Conservation (phyloP, 2,888 invertebrate genomes). For the Drosophila greeni region DNA sequence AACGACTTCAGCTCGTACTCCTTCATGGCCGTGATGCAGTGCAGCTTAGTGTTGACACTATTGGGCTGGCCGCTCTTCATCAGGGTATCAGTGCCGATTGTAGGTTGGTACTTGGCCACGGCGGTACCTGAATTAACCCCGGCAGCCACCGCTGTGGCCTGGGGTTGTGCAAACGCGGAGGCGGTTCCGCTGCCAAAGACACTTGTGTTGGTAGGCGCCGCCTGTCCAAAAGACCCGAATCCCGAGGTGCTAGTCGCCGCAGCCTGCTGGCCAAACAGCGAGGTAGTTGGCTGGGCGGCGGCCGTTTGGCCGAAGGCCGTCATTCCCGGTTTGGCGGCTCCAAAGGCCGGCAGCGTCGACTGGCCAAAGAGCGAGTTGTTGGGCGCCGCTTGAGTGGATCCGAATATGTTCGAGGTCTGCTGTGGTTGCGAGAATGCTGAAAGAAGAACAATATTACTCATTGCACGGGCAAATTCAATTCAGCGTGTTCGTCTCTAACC, state of each 20-base stretch:
- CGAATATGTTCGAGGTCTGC: conserved; percentile 82
- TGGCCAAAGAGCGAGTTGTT: conserved; percentile 83
- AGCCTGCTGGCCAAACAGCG: conserved; percentile 81
- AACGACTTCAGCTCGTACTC: conserved; percentile 96
- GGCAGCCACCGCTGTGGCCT: conserved; percentile 55
- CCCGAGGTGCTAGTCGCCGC: conserved; percentile 78
- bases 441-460: neutral
- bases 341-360: conserved; percentile 82
- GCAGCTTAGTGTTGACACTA: conserved; percentile 94
- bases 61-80: conserved; percentile 91
- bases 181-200: conserved; percentile 80
- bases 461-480: neutral
- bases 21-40: conserved; percentile 99
- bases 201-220: conserved; percentile 78
- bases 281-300: conserved; percentile 76
- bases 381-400: conserved; percentile 78
- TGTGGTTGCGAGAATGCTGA: conserved; percentile 77
- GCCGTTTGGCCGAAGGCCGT: conserved; percentile 75
- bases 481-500: conserved; percentile 66
- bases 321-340: conserved; percentile 80
- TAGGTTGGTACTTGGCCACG: conserved; percentile 89
- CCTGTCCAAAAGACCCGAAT: conserved; percentile 83
- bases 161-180: conserved; percentile 74
- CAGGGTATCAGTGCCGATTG: conserved; percentile 93
- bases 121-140: conserved; percentile 83